These are phyloP conservation scores for Lydus trimaculatus DNA, from an alignment of 2,888 invertebrate genomes.

Conservation along the genomic window DNA sequence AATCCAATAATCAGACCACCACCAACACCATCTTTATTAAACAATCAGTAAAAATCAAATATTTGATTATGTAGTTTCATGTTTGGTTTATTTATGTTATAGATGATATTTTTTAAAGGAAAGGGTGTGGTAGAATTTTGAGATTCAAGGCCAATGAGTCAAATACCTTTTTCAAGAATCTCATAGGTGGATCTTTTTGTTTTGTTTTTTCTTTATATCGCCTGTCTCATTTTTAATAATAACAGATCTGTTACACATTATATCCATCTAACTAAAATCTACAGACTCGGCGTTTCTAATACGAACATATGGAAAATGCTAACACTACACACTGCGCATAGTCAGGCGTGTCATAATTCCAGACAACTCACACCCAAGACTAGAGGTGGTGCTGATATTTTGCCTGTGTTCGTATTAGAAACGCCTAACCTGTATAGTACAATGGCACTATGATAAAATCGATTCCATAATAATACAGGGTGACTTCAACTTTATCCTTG, in stretches of 20 bases:
- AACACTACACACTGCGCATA: too few relatives aligned
- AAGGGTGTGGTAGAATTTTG: slow-evolving; percentile 2
- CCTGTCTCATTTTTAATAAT: not conserved
- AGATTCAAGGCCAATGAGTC: slow-evolving; percentile 6
- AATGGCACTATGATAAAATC: not conserved
- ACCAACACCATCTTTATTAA: not conserved
- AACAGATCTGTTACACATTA: not conserved
- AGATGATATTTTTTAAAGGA: not conserved
- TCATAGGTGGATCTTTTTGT: not conserved
- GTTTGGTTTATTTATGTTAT: not conserved
- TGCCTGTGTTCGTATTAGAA: too few relatives aligned
- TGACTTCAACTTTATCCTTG: not conserved
- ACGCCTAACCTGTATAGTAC: too few relatives aligned
- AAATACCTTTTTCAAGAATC: not conserved
- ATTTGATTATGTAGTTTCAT: too few relatives aligned
- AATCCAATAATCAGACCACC: not conserved
- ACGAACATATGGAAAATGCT: too few relatives aligned
- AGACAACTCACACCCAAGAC: too few relatives aligned
- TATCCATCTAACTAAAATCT: too few relatives aligned
- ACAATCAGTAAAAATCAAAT: too few relatives aligned
- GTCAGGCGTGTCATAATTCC: too few relatives aligned
- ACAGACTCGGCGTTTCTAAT: too few relatives aligned
- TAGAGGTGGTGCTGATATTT: too few relatives aligned
- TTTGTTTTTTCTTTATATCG: not conserved
- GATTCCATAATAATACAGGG: not conserved